phyloP scores from a whole-genome alignment of 2,797 vertebrate genomes.

The Fratercula arctica region DNA sequence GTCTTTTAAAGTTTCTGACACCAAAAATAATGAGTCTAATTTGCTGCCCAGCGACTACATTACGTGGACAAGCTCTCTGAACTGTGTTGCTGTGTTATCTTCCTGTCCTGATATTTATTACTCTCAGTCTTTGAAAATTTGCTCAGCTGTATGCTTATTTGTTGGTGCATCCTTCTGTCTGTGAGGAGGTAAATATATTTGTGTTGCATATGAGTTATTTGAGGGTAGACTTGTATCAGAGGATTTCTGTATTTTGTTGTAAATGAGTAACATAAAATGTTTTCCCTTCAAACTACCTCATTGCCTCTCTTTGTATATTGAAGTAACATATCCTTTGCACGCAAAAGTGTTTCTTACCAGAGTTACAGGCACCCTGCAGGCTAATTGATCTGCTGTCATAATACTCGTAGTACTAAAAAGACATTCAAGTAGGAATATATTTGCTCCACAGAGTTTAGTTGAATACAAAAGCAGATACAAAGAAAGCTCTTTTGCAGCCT shows the following conservation, averaged over 20 bases:
- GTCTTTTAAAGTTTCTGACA: neutral
- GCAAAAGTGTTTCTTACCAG: neutral
- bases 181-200: neutral
- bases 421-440: neutral
- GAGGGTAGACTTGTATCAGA: neutral
- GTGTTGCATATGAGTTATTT: neutral
- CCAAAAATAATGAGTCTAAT: neutral
- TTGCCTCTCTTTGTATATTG: neutral
- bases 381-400: neutral
- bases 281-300: neutral
- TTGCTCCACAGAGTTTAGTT: neutral
- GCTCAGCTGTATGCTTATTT: neutral
- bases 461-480: neutral
- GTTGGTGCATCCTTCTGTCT: neutral
- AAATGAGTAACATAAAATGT: neutral
- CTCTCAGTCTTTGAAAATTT: neutral
- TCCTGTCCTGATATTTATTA: neutral
- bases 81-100: neutral
- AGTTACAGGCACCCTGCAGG: neutral
- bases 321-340: neutral
- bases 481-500: neutral
- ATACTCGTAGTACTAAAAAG: neutral
- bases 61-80: neutral
- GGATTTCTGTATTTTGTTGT: neutral
- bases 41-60: neutral